Base-by-base conservation (phyloP, 2,113 vertebrate genomes). In the Sula dactylatra region DNA sequence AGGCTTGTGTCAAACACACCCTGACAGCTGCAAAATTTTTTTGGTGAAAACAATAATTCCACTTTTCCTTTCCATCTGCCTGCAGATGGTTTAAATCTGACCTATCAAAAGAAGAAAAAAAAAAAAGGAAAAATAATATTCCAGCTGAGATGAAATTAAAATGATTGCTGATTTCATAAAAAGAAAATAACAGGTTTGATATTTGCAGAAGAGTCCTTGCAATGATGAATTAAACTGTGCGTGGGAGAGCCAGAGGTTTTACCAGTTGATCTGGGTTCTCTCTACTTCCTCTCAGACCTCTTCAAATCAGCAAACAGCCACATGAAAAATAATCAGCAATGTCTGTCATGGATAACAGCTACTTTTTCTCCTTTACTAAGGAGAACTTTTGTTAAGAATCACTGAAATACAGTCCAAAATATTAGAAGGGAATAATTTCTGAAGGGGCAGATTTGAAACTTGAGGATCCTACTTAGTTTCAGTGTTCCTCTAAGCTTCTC, bases 51-150 rank as follows among this genome's bases (percentile, higher is more conserved):
- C 93, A 97, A 92, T 98, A 90, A 97, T 98, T 98, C 96, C 70
- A 97, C 90, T 98, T 98, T 97, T 95, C 90, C 86, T 96, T 97
- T 97, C 98, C 97, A 97, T 98, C 97, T 98, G 97, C 90, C 86
- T 98, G 95, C 98, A 98, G 98, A 98, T 98, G 98, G 97, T 97
- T 98, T 98, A 98, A 98, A 98, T 98, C 96, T 98, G 96, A 98
- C 97, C 97, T 96, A 89, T 97, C 72, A 72, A 96, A 95, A 97
- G 59, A 24, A 34, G 17, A 31, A 7, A 19, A 87, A 79, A 91
- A 78, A 67, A 84, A 29, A 12, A 0, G 24, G 22, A 13, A 54
- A 80, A 93, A 95, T 64, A 82, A 80, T 86, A 95, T 82, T 95
- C 71, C 93, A 93, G 71, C 91, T 88, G 95, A 96, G 85, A 95